Percentiles rank a stretch among this genome's conserved stretches.
Evolutionary conservation across 2,888 invertebrate species (phyloP).

Genomic region (Koerneria pararmatus): DNA sequence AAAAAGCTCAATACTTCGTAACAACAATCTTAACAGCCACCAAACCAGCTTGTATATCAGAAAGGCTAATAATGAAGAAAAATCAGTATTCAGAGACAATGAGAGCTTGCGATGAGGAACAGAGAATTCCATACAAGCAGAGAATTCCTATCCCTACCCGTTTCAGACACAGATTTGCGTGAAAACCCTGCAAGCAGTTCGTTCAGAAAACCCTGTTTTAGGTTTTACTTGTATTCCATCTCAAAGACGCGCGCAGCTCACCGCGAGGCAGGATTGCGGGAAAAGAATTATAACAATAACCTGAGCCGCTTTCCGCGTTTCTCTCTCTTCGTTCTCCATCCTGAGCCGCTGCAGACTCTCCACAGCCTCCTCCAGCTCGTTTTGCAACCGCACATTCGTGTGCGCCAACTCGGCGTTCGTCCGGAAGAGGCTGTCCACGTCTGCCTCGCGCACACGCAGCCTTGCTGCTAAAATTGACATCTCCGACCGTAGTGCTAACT

Average conservation of each 20-base stretch:
- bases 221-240: neutral
- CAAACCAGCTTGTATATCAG: too few relatives aligned
- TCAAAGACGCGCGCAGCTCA: too few relatives aligned
- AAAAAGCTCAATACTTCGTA: too few relatives aligned
- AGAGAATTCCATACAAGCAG: neutral
- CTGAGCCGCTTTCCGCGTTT: neutral
- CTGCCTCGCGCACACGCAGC: slow-evolving; percentile 48
- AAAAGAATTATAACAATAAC: neutral
- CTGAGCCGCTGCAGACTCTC: slow-evolving; percentile 5
- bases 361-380: slow-evolving; percentile 41
- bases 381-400: slow-evolving; percentile 51
- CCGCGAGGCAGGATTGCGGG: too few relatives aligned
- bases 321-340: neutral
- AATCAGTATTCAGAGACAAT: too few relatives aligned
- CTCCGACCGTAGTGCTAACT: slow-evolving; percentile 42
- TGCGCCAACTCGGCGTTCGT: slow-evolving; percentile 53
- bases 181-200: neutral
- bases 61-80: too few relatives aligned
- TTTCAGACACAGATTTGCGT: neutral
- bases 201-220: neutral
- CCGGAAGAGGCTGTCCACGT: slow-evolving; percentile 54
- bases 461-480: slow-evolving; percentile 55
- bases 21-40: too few relatives aligned
- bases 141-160: neutral
- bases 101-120: too few relatives aligned